Conservation (phyloP, 2,888 invertebrate species). For the Xestia rhomboidea region DNA sequence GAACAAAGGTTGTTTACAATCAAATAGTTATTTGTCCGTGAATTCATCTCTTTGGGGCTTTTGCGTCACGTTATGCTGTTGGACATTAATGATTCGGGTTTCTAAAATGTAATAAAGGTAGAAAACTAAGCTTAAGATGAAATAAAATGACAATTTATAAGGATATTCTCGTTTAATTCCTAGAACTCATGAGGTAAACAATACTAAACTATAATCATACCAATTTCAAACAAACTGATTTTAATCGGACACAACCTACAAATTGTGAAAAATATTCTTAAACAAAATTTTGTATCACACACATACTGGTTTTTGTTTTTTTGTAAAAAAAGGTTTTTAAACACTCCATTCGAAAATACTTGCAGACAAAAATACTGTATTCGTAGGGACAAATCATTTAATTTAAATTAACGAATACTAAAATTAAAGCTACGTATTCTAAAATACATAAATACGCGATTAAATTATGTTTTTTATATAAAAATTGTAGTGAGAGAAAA, state of each 20-base stretch:
- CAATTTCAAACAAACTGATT: constrained; percentile 78
- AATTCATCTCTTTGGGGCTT: too few relatives aligned
- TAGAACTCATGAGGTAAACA: constrained; percentile 91
- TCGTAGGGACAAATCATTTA: constrained; percentile 72
- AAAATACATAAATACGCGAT: constrained; percentile 87
- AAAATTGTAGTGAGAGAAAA: constrained; percentile 75
- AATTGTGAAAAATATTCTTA: constrained; percentile 56
- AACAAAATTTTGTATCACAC: constrained; percentile 75
- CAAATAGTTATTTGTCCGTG: too few relatives aligned
- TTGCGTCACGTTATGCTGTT: too few relatives aligned
- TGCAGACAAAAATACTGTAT: constrained; percentile 79
- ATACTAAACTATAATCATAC: constrained; percentile 87
- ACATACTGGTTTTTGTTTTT: constrained; percentile 54
- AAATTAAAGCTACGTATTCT: constrained; percentile 87
- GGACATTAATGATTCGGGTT: too few relatives aligned
- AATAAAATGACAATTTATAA: constrained; percentile 76
- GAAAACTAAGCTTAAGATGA: background rate
- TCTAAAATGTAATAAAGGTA: too few relatives aligned
- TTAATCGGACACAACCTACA: constrained; percentile 69
- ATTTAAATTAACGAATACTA: constrained; percentile 81
- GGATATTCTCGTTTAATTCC: constrained; percentile 89
- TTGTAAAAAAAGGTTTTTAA: constrained; percentile 67
- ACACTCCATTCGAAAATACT: constrained; percentile 82
- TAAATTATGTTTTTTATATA: constrained; percentile 75
- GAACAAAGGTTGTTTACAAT: too few relatives aligned